Evolutionary conservation across 2,113 vertebrate species (phyloP).

Genomic region (Lethenteron reissneri): DNA sequence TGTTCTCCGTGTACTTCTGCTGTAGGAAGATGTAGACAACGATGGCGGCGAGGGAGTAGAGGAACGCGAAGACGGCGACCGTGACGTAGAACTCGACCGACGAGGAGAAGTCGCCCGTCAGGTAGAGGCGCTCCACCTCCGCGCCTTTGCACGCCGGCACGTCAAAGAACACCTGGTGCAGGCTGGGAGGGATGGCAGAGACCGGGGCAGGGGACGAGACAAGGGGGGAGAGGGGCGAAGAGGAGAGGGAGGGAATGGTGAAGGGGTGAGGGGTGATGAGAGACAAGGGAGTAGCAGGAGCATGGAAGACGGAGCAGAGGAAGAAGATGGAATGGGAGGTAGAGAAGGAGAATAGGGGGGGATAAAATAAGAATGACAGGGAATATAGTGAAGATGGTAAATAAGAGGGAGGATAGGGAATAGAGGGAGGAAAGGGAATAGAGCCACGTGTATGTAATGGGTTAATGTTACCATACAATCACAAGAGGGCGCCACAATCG

Average conservation of each 20-base stretch:
- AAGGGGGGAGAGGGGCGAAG: background rate
- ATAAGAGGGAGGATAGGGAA: too few relatives aligned
- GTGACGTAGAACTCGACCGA: conserved; percentile 93
- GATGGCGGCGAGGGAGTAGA: conserved; percentile 70
- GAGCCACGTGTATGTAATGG: too few relatives aligned
- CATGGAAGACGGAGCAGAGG: background rate
- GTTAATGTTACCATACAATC: too few relatives aligned
- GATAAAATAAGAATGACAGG: too few relatives aligned
- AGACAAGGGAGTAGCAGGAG: background rate
- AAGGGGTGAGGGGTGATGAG: background rate
- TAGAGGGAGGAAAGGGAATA: too few relatives aligned
- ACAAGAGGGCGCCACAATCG: too few relatives aligned
- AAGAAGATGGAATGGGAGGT: too few relatives aligned
- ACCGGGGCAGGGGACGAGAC: background rate
- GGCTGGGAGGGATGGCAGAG: conserved; percentile 26
- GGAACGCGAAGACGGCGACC: conserved; percentile 76
- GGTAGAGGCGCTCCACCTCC: conserved; percentile 43
- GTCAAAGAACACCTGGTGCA: conserved; percentile 73
- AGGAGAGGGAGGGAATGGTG: background rate
- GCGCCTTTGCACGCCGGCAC: conserved; percentile 59
- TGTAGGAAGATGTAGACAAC: conserved; percentile 85
- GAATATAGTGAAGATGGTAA: too few relatives aligned
- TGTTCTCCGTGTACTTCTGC: conserved; percentile 83
- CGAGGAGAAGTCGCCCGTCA: conserved; percentile 81
- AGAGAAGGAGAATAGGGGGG: too few relatives aligned